These are phyloP conservation scores for Plectropomus leopardus DNA, from an alignment of 2,113 vertebrate genomes.

Conservation along the genomic window DNA sequence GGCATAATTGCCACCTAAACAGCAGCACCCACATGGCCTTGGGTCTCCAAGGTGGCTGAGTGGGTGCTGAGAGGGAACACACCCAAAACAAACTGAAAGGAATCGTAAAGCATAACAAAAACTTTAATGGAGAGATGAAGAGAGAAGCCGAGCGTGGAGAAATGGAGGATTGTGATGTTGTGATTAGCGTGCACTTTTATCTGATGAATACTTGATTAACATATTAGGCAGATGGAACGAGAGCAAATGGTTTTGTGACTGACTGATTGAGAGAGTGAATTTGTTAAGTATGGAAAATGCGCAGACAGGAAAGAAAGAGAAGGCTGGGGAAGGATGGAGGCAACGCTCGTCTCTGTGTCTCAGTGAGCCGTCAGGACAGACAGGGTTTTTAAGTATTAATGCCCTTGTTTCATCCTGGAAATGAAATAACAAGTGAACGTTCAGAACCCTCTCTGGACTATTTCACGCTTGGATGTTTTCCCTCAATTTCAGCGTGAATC, in stretches of 20 bases:
- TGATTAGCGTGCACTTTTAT: slow-evolving; percentile 43
- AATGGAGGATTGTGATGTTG: slow-evolving; percentile 18
- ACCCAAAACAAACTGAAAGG: slow-evolving; percentile 31
- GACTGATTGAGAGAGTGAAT: slow-evolving; percentile 30
- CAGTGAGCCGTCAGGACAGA: slow-evolving; percentile 56
- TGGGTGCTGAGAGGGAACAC: slow-evolving; percentile 15
- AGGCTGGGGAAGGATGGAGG: slow-evolving; percentile 35
- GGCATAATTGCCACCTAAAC: slow-evolving; percentile 79
- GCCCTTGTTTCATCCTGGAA: slow-evolving; percentile 78
- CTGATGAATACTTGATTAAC: slow-evolving; percentile 43
- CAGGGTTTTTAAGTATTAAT: slow-evolving; percentile 79
- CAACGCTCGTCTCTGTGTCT: slow-evolving; percentile 35
- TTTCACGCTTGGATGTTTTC: slow-evolving; percentile 82
- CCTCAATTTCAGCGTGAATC: slow-evolving; percentile 76
- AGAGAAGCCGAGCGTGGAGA: background rate
- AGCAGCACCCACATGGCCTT: slow-evolving; percentile 65
- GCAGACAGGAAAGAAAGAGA: slow-evolving; percentile 21
- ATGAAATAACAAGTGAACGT: slow-evolving; percentile 80
- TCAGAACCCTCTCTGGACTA: slow-evolving; percentile 79
- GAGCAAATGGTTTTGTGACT: slow-evolving; percentile 21
- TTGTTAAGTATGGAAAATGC: slow-evolving; percentile 15
- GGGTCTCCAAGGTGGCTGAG: slow-evolving; percentile 34
- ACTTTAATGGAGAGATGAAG: slow-evolving; percentile 18
- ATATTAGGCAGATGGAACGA: slow-evolving; percentile 13
- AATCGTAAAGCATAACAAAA: slow-evolving; percentile 27